Base-by-base conservation (phyloP, 2,888 invertebrate species). In the Hirtodrosophila histrioides region DNA sequence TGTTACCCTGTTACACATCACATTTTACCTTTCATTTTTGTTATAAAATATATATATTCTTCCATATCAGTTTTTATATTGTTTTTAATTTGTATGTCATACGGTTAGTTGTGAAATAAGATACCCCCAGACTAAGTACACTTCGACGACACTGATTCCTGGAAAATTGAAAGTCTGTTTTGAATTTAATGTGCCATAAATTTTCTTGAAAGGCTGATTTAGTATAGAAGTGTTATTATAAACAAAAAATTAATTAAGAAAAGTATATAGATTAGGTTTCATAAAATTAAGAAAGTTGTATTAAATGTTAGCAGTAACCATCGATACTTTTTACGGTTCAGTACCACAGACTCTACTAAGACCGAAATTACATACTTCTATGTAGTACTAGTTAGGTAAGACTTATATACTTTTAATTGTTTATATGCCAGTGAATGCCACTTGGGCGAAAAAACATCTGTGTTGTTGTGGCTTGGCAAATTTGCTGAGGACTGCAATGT, bases 401-500 rank as follows among this genome's bases (percentile, higher is more conserved):
- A 35, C 24, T 29, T 36, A 8, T 36, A 8, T 41, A 40, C 27
- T 6, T 35, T 23, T 29, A 6, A 17, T 37, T 37, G 7, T 41
- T 6, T 41, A n/a, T n/a, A 4, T 24, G 3, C 10, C 4, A 23
- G 23, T 33, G 8, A 44, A 31, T 9, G 5, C 43, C 24, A 27
- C n/a, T n/a, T n/a, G n/a, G 1, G 24, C 37, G 23, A 54, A 41
- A 31, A 57, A 63, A 69, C 67, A 68, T 41, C 40, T 71, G 78
- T 56, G 62, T 46, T 68, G 54, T 51, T 58, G 51, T 41, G 61
- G 33, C 46, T 58, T 57, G 40, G 57, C 11, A 51, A 75, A 88
- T 65, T 65, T 88, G 88, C 87, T 88, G 69, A 50, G 73, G 69
- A 78, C 37, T 77, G 82, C 84, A 84, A 88, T 84, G 87, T 70